Evolutionary conservation across 2,113 vertebrate genomes (phyloP), one percentile per base, ranked within the genome.

Genomic region (Tupaia tana): DNA sequence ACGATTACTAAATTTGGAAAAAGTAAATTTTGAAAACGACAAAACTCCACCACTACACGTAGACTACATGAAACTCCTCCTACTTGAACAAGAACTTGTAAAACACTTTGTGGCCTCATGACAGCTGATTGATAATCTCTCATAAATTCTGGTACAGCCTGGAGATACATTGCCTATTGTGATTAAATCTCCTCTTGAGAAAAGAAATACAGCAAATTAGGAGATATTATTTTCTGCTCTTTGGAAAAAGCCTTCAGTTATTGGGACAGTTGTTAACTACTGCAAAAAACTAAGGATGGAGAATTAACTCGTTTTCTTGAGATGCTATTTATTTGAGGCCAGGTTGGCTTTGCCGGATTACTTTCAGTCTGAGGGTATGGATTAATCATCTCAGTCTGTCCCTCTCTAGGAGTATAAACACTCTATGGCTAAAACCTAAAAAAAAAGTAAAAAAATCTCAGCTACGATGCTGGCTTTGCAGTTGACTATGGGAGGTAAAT

Each of bases 1-100:
- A 24, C 25, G n/a, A 73, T 91, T 81, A 86, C 59, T 91, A 95
- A 96, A 63, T 79, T 20, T n/a, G 86, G 0, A 52, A 66, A 63
- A 54, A 71, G 63, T 89, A 80, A 91, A 63, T 74, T 96, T 78
- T 82, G 71, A 63, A 81, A 22, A 11, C 61, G 13, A 27, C 4
- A 77, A 75, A 91, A 67, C 29, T 63, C n/a, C n/a, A n/a, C 29
- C 80, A 13, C 6, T 79, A 75, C 10, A 34, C 70, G 9, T 59
- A 79, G n/a, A 54, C 8, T 79, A 0, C 52, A 75, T 71, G 31
- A 54, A 58, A 66, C 22, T 79, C n/a, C n/a, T n/a, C n/a, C 18
- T 81, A 11, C 4, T 34, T 61, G 83, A 91, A 3, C 25, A 81
- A 88, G 61, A 29, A 73, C 54, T 61, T 78, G 24, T 91, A 54